Conservation (phyloP, 2,113 vertebrate species). For the Hemiprocne comata region DNA sequence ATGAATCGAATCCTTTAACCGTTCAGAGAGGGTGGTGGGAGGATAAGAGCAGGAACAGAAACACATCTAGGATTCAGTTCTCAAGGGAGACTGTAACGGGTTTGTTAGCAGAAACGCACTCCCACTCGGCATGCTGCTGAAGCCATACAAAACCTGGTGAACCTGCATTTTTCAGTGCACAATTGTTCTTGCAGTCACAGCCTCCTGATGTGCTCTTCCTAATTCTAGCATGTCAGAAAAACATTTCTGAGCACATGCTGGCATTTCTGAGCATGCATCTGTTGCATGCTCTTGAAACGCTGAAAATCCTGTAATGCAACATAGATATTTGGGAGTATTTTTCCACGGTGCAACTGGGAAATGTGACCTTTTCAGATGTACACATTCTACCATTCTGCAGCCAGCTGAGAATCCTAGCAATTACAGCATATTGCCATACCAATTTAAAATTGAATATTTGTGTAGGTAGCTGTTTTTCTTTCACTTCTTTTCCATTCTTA, state of each 20-base stretch:
- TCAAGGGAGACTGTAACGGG: not conserved
- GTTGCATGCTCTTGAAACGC: not conserved
- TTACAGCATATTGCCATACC: not conserved
- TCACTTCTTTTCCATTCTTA: not conserved
- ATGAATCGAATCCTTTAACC: not conserved
- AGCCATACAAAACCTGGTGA: not conserved
- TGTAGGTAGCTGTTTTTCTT: not conserved
- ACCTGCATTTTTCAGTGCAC: not conserved
- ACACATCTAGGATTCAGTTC: not conserved
- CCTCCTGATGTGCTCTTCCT: not conserved
- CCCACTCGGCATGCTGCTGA: not conserved
- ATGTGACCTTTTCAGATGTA: not conserved
- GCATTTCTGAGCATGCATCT: not conserved
- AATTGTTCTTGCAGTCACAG: not conserved
- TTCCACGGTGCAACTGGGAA: not conserved
- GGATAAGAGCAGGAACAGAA: slow-evolving; percentile 20
- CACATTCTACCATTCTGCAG: not conserved
- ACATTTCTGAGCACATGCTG: not conserved
- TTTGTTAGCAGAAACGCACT: slow-evolving; percentile 19
- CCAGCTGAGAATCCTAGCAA: not conserved
- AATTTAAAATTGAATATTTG: not conserved
- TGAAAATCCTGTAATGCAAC: not conserved
- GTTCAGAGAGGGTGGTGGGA: not conserved
- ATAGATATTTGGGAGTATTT: not conserved
- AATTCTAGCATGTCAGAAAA: not conserved